Evolutionary conservation across 2,797 vertebrate genomes (phyloP), one percentile per base, ranked within the genome.

Genomic region (Hypotaenidia philippensis): DNA sequence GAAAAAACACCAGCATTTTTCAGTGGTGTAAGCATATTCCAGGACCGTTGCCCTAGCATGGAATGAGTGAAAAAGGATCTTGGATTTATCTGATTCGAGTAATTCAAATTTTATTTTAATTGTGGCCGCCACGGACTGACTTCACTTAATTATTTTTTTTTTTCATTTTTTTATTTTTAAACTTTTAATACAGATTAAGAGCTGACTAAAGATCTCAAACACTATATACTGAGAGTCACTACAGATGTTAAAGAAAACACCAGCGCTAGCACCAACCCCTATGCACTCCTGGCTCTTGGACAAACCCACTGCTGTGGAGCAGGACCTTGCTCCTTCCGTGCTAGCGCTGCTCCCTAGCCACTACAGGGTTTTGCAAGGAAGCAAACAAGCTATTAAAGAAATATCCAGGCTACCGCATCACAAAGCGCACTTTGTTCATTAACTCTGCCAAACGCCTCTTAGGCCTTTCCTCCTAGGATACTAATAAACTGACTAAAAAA

Each of bases 211-310:
- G 92, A 75, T 96, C 96, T 96, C 92, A 92, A 97, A 98, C 88
- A 89, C 96, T 98, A 98, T 91, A 96, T 97, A 96, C 95, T 96
- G 97, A 96, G 97, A 95, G 94, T 97, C 94, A 97, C 95, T 97
- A 94, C 5, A 3, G 92, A 59, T 88, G 96, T 96, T 94, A 92
- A 96, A 96, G 95, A 97, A 97, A 97, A 97, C 82, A 79, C 90
- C 94, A 79, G 94, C 95, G 83, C 96, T 89, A 97, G 96, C 97
- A 95, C 89, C 91, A 32, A 87, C 65, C 84, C 74, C 80, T 89
- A 86, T 68, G 87, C 85, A 88, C 83, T 81, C 81, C 77, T 56
- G 40, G 68, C 88, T 93, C 91, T 77, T 47, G 94, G 85, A 81
- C 92, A 36, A 81, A 32, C 88, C 89, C 65, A 27, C 85, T 74